Evolutionary conservation across 1,140 invertebrate genomes (phyloP).

Genomic region (Scaptodrosophila lebanonensis): DNA sequence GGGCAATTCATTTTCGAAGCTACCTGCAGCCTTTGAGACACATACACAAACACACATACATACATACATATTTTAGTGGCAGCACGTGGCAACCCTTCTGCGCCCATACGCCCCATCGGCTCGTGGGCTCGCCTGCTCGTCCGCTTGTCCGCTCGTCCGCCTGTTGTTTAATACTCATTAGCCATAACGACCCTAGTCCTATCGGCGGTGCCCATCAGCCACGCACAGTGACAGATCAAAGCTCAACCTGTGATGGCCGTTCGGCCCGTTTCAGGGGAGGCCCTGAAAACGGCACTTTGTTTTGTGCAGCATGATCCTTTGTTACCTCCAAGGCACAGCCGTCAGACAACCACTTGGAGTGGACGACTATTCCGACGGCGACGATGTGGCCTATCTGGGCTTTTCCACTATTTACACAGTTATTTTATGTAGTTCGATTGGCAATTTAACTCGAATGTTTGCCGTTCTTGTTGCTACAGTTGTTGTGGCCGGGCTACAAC

Average conservation of each 20-base stretch:
- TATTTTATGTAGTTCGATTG: conserved; percentile 74
- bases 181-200: conserved; percentile 66
- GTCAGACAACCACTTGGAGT: neutral
- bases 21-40: conserved; percentile 1
- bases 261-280: conserved; percentile 2
- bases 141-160: neutral
- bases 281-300: neutral
- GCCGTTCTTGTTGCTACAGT: conserved; percentile 7
- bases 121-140: no score
- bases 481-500: no score
- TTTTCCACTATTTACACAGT: conserved; percentile 69
- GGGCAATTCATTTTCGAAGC: no score
- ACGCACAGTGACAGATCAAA: conserved; percentile 51
- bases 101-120: no score
- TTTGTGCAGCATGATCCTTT: neutral
- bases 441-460: conserved; percentile 69
- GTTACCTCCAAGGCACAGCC: no score
- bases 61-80: no score
- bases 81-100: no score
- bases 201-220: conserved; percentile 38
- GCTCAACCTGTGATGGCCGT: conserved; percentile 3
- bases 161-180: conserved; percentile 60
- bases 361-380: neutral
- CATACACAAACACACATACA: no score
- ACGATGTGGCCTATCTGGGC: conserved; percentile 50